Conservation (phyloP, 2,113 vertebrate genomes). For the Mystacornis crossleyi region DNA sequence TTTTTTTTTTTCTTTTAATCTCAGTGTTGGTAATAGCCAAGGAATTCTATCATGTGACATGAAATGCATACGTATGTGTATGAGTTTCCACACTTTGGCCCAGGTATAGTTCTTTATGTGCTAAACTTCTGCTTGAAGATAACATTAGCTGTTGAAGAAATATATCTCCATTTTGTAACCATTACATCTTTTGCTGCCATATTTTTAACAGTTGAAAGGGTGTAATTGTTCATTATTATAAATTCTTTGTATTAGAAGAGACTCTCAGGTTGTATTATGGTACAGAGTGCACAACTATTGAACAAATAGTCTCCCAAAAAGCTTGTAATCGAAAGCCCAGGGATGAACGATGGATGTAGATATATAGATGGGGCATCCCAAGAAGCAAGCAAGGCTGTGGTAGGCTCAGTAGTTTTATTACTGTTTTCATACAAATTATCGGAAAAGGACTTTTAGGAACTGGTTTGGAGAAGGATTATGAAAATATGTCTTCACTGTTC, state of each 20-base stretch:
- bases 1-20: background rate
- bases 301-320: background rate
- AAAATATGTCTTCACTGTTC: background rate
- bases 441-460: background rate
- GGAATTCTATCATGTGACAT: background rate
- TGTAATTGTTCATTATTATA: background rate
- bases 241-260: background rate
- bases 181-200: background rate
- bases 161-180: background rate
- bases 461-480: background rate
- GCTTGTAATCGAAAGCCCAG: background rate
- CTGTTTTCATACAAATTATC: background rate
- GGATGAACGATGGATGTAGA: accelerated
- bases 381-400: background rate
- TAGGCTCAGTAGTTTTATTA: background rate
- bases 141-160: background rate
- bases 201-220: background rate
- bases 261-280: background rate
- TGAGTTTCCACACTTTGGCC: background rate
- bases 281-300: background rate
- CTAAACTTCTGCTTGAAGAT: background rate
- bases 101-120: background rate
- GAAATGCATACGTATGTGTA: background rate
- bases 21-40: background rate
- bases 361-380: background rate